phyloP scores from a whole-genome alignment of 2,113 vertebrate species.

The Notiomystis cincta region DNA sequence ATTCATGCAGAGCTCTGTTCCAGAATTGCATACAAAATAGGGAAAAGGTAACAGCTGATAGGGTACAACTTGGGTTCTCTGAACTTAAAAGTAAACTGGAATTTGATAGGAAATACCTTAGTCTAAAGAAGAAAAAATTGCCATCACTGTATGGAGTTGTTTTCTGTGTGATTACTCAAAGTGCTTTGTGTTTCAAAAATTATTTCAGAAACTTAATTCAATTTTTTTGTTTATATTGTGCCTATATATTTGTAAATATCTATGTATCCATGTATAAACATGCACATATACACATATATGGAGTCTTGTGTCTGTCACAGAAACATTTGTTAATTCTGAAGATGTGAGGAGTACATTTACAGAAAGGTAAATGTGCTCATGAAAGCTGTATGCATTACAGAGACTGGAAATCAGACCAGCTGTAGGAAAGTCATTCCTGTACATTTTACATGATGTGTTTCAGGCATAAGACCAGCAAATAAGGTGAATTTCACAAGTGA shows the following conservation, averaged over 20 bases:
- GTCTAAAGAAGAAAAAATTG: neutral
- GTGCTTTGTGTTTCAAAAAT: constrained; percentile 31
- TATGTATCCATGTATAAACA: neutral
- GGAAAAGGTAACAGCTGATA: neutral
- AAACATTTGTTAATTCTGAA: neutral
- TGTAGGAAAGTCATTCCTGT: neutral
- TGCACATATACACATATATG: neutral
- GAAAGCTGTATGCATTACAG: neutral
- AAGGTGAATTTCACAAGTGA: neutral
- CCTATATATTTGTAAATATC: neutral
- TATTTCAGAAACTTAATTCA: neutral
- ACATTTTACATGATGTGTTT: neutral
- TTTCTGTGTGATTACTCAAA: neutral
- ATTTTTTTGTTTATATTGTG: neutral
- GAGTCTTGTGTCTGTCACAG: neutral
- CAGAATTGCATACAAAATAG: neutral
- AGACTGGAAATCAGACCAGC: neutral
- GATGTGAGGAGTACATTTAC: neutral
- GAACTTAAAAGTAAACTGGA: constrained; percentile 23
- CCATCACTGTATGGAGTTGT: neutral
- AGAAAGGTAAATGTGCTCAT: neutral
- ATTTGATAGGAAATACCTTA: constrained; percentile 32
- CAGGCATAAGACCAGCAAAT: constrained; percentile 2
- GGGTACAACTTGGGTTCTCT: neutral
- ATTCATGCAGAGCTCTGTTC: neutral